Evolutionary conservation across 2,113 vertebrate genomes (phyloP), one percentile per base, ranked within the genome.

Genomic region (Megatriorchis doriae): DNA sequence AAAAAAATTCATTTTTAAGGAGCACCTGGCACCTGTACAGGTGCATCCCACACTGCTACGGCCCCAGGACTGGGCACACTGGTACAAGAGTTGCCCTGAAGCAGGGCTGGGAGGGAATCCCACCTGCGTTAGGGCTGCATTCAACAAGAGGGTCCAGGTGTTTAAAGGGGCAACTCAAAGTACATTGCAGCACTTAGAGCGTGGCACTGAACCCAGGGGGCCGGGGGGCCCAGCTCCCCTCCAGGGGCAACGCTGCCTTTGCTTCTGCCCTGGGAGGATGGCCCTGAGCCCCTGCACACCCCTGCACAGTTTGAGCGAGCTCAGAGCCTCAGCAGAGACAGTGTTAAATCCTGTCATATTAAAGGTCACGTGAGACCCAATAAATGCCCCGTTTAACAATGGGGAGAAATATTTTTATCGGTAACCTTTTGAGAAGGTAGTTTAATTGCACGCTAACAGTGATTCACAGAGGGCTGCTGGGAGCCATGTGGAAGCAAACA

Each of bases 121-220:
- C 43, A 2, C 43, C 50, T 3, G 26, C 7, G 1, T 1, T 0
- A 2, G 52, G 68, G 36, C 13, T 5, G 29, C 0, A 2, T 6
- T 17, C 34, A 10, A 0, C 0, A 16, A 6, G 53, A n/a, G 3
- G 42, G 26, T 56, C 23, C 4, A 0, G 0, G 16, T 1, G 4
- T 21, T 23, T 2, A 12, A 21, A 19, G 53, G 38, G 53, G 26
- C 52, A 27, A 0, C 1, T 2, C 1, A 0, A 7, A 1, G 10
- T 1, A 4, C 7, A 0, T 3, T 0, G 45, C 4, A 32, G 68
- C 9, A 2, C 15, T 43, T 3, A 0, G 11, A 22, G 36, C 0
- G 8, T 0, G 10, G 55, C 50, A 2, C n/a, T 14, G 48, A 14
- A 12, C 32, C 7, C 5, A 2, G 48, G 55, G 45, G 67, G 8